These are phyloP conservation scores for Ahaetulla prasina DNA, from an alignment of 2,113 vertebrate genomes.

Conservation along the genomic window DNA sequence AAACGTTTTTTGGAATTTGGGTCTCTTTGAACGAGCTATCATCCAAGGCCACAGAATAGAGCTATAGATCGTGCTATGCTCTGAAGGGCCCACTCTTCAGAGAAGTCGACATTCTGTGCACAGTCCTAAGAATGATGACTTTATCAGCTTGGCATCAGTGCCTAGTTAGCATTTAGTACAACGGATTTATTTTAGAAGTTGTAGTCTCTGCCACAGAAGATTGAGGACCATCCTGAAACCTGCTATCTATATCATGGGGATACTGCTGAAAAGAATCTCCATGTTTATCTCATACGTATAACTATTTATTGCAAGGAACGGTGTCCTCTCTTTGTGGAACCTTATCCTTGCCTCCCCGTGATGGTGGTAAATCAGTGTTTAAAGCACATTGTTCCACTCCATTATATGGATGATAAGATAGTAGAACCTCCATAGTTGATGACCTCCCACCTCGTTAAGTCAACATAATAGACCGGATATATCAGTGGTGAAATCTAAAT, in stretches of 20 bases:
- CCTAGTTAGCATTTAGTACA: slow-evolving; percentile 10
- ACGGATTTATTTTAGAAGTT: background rate
- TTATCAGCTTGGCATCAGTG: slow-evolving; percentile 19
- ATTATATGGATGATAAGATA: background rate
- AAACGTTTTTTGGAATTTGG: background rate
- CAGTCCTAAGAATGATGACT: background rate
- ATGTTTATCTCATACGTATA: background rate
- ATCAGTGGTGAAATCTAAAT: too few species aligned
- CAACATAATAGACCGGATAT: background rate
- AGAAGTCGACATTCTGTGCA: background rate
- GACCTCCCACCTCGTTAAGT: background rate
- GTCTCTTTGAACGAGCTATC: background rate
- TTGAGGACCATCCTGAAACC: background rate
- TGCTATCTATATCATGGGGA: background rate
- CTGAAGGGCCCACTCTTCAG: background rate
- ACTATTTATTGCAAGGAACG: background rate
- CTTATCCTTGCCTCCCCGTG: background rate
- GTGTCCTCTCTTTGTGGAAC: background rate
- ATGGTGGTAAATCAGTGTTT: background rate
- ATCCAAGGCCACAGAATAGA: background rate
- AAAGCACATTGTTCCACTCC: background rate
- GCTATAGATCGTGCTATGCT: background rate
- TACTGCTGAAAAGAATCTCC: background rate
- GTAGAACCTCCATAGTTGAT: background rate
- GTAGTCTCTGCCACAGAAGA: background rate